Evolutionary conservation across 2,113 vertebrate species (phyloP).

Genomic region (Pygoscelis antarcticus): DNA sequence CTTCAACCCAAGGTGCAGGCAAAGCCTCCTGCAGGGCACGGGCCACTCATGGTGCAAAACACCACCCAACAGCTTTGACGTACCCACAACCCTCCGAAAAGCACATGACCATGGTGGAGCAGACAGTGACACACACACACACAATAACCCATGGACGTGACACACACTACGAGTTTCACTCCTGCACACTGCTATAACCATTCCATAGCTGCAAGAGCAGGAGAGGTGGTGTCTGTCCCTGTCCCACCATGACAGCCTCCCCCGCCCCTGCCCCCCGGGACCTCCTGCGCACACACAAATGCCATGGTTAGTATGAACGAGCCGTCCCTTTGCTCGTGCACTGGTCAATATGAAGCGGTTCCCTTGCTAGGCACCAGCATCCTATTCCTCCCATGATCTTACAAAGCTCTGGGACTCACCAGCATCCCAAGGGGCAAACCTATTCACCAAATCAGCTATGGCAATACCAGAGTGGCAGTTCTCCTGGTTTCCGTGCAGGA

Average conservation of each 20-base stretch:
- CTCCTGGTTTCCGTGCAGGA: background rate
- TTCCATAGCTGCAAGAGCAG: background rate
- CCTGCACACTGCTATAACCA: background rate
- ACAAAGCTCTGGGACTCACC: background rate
- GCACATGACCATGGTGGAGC: rapidly evolving
- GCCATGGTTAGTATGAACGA: rapidly evolving
- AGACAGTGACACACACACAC: rapidly evolving
- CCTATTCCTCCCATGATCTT: rapidly evolving
- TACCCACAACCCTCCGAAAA: background rate
- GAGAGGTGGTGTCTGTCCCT: background rate
- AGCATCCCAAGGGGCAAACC: background rate
- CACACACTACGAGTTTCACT: rapidly evolving
- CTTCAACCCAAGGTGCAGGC: background rate
- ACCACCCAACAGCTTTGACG: rapidly evolving
- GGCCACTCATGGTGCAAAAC: background rate
- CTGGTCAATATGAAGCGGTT: background rate
- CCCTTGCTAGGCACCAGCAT: background rate
- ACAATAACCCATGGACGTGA: no score
- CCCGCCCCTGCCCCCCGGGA: rapidly evolving
- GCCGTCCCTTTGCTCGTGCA: rapidly evolving
- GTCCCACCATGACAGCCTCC: rapidly evolving
- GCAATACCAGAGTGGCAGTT: background rate
- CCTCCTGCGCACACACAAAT: rapidly evolving
- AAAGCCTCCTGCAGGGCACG: background rate
- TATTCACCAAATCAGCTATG: background rate